These are phyloP conservation scores for Picathartes gymnocephalus DNA, from an alignment of 2,113 vertebrate species.

Conservation along the genomic window DNA sequence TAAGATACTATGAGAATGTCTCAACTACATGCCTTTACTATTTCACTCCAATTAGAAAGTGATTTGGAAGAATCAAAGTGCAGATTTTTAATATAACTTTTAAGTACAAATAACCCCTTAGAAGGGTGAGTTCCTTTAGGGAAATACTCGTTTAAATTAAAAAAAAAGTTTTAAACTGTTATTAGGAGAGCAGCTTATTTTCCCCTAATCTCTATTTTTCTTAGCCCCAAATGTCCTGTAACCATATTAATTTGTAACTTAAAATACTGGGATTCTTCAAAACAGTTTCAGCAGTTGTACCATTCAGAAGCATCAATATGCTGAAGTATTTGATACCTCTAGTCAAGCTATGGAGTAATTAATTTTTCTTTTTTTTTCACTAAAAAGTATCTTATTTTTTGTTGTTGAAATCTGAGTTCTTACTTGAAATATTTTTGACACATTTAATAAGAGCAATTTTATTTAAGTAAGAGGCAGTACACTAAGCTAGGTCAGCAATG, in stretches of 20 bases:
- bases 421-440: not conserved
- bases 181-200: not conserved
- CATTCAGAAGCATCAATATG: not conserved
- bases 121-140: not conserved
- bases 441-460: not conserved
- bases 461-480: not conserved
- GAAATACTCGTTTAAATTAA: not conserved
- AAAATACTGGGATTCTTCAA: not conserved
- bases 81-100: not conserved
- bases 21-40: not conserved
- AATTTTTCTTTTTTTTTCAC: not conserved
- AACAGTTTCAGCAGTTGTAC: not conserved
- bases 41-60: slow-evolving; percentile 7
- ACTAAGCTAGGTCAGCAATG: not conserved
- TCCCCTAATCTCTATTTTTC: not conserved
- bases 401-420: not conserved
- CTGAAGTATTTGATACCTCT: not conserved
- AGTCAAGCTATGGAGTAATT: not conserved
- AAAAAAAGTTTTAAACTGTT: not conserved
- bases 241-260: not conserved
- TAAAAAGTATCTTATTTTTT: not conserved
- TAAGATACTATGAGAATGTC: not conserved
- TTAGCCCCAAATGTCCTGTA: not conserved
- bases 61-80: not conserved
- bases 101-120: not conserved